Percentiles rank a stretch among this genome's conserved stretches.
Evolutionary conservation across 2,888 invertebrate species (phyloP).

Genomic region (Teleogryllus oceanicus): DNA sequence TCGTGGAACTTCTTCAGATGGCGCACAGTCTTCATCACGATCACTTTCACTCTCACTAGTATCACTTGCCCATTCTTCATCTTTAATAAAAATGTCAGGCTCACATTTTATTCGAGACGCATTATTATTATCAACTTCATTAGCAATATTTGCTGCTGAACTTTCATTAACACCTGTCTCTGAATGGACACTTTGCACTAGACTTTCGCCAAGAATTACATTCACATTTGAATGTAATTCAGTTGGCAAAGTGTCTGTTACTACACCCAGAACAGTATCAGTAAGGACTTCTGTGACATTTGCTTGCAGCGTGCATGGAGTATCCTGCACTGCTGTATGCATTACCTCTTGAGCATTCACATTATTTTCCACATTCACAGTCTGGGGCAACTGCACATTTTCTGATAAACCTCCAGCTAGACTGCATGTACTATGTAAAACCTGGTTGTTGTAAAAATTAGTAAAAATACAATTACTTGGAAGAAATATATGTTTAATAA

Average conservation of each 20-base stretch:
- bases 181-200: background rate
- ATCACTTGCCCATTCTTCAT: conserved; percentile 30
- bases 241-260: background rate
- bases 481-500: too few relatives aligned
- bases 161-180: background rate
- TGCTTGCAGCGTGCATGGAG: background rate
- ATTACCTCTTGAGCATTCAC: background rate
- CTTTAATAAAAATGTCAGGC: conserved; percentile 35
- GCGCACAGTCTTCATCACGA: conserved; percentile 29
- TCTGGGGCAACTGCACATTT: too few relatives aligned
- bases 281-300: background rate
- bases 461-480: too few relatives aligned
- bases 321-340: background rate
- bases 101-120: conserved; percentile 28
- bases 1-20: too few relatives aligned
- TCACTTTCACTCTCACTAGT: conserved; percentile 41
- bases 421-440: too few relatives aligned
- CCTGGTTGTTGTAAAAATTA: too few relatives aligned
- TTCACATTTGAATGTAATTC: background rate
- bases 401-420: too few relatives aligned
- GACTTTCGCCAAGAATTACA: background rate
- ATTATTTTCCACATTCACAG: background rate
- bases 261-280: background rate
- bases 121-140: background rate
- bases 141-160: background rate